A percentile compares a stretch with the other conserved stretches of the same genome.
Evolutionary conservation across 2,113 vertebrate species (phyloP).

Genomic region (Ranitomeya imitator): DNA sequence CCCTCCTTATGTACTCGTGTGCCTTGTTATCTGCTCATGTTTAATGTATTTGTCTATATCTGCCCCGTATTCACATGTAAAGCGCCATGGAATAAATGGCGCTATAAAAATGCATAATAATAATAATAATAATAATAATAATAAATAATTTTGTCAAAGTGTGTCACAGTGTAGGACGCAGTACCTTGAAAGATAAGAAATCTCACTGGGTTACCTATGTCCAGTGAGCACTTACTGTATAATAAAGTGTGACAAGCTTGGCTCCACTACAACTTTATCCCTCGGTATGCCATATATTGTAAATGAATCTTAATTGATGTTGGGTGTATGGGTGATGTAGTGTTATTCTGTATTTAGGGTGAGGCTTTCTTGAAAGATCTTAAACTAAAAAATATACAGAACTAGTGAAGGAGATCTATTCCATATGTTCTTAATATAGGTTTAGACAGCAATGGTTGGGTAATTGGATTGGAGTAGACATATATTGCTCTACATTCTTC

Average conservation of each 20-base stretch:
- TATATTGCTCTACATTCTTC: conserved; percentile 13
- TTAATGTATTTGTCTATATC: too few relatives aligned
- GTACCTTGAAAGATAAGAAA: not conserved
- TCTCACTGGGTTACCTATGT: not conserved
- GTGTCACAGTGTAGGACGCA: too few relatives aligned
- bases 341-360: conserved; percentile 17
- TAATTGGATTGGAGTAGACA: conserved; percentile 22
- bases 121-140: too few relatives aligned
- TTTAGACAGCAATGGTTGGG: not conserved
- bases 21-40: too few relatives aligned
- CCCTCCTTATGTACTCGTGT: too few relatives aligned
- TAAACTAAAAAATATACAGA: not conserved
- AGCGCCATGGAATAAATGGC: too few relatives aligned
- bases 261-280: not conserved
- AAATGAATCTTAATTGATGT: not conserved
- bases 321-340: not conserved
- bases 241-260: not conserved
- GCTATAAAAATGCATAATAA: too few relatives aligned
- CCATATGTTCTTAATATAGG: conserved; percentile 18
- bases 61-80: too few relatives aligned
- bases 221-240: not conserved
- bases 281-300: not conserved
- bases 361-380: not conserved
- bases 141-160: too few relatives aligned
- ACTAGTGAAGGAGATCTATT: not conserved